Evolutionary conservation across 2,797 vertebrate genomes (phyloP), one percentile per base, ranked within the genome.

Genomic region (Onychomys torridus): DNA sequence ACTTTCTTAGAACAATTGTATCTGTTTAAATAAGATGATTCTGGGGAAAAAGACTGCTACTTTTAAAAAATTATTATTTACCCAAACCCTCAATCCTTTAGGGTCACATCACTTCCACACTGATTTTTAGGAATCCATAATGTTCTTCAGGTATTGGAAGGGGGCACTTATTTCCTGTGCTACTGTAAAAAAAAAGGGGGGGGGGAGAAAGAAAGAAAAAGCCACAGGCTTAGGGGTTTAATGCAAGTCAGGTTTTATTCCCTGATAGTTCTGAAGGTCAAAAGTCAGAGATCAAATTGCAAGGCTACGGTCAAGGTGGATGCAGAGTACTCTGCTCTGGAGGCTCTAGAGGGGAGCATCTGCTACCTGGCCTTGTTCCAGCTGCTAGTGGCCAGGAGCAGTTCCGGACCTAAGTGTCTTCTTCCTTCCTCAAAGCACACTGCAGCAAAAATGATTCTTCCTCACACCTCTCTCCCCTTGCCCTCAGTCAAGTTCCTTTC

Each of bases 31-130:
- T 37, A 67, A 21, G n/a, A 73, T 89, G 49, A 79, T 37, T 1
- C 43, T 69, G 37, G 2, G 6, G 12, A 49, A 95, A 59, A 61
- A 61, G 7, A 1, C 5, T 32, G 67, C 2, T 73, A 14, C 16
- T 86, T 79, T 88, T 81, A 87, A 19, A n/a, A 23, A 84, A 7
- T 16, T 89, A 23, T 71, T 37, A 52, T 92, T 93, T 71, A 94
- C 55, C 2, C 52, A 69, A 5, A 82, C 19, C 17, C 46, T 7
- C 25, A 79, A 4, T 59, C 46, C 6, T 95, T 96, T 49, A 46
- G 25, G 63, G 13, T 7, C n/a, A 67, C 19, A 55, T 61, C 17
- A 63, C n/a, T 85, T 52, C 23, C 63, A 71, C 27, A 63, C 21
- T 7, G 2, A n/a, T 17, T 65, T 40, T 96, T 69, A 76, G 82